Percentiles rank a stretch among this genome's conserved stretches.
Evolutionary conservation across 2,797 vertebrate species (phyloP).

Genomic region (Aselliscus stoliczkanus): DNA sequence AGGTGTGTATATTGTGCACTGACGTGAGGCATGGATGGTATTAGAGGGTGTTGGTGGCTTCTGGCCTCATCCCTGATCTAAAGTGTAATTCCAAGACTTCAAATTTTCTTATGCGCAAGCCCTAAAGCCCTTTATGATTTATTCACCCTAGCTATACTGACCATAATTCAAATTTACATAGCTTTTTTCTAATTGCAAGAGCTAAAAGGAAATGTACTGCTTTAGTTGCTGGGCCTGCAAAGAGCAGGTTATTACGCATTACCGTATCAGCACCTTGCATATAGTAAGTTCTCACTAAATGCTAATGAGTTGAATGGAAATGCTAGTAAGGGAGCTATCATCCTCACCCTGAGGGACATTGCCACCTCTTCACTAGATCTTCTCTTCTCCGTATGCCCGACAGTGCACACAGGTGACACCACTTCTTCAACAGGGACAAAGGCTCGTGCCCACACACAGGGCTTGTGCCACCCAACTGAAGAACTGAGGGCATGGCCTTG

Average conservation of each 20-base stretch:
- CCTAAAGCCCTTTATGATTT: background rate
- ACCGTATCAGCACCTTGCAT: background rate
- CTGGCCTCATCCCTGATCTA: background rate
- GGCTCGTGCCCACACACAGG: background rate
- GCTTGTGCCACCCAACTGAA: background rate
- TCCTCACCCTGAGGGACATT: background rate
- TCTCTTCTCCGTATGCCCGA: background rate
- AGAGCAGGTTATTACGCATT: background rate
- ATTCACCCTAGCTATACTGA: conserved; percentile 2
- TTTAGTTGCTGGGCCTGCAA: background rate
- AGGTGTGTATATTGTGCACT: fast-evolving
- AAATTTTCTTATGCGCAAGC: background rate
- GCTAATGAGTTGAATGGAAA: background rate
- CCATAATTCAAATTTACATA: background rate
- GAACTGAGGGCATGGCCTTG: background rate
- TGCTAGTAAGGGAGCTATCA: background rate
- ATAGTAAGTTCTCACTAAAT: background rate
- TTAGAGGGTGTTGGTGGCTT: background rate
- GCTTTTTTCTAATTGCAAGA: background rate
- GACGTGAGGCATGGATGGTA: fast-evolving
- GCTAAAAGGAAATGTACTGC: background rate
- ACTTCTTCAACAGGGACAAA: background rate
- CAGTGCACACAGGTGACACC: fast-evolving
- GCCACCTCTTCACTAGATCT: background rate
- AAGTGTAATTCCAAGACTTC: background rate